Conservation (phyloP, 2,888 invertebrate genomes). For the Leptinotarsa haldemani region DNA sequence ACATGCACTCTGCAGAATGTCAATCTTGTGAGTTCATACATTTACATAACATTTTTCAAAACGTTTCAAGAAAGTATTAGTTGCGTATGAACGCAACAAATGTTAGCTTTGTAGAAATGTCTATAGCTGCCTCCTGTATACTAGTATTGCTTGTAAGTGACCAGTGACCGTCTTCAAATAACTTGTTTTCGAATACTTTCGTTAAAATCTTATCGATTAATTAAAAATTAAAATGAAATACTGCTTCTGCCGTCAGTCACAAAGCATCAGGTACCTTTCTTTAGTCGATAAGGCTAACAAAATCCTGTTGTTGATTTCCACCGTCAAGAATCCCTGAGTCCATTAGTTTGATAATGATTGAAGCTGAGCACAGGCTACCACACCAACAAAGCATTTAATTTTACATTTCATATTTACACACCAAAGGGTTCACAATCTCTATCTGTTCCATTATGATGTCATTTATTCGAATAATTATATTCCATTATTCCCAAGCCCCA, state of each 20-base stretch:
- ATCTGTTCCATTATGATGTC: constrained; percentile 7
- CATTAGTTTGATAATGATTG: background rate
- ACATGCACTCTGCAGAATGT: too few species aligned
- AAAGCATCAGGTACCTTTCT: background rate
- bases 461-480: background rate
- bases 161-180: too few species aligned
- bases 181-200: too few species aligned
- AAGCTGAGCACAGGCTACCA: background rate
- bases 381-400: background rate
- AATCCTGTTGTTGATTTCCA: background rate
- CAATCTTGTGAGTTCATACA: too few species aligned
- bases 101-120: too few species aligned
- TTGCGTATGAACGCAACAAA: too few species aligned
- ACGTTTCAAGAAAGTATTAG: too few species aligned
- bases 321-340: background rate
- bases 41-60: too few species aligned
- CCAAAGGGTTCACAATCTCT: background rate
- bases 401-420: background rate
- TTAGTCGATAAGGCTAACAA: background rate
- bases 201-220: too few species aligned
- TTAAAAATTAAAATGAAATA: background rate
- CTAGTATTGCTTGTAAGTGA: too few species aligned
- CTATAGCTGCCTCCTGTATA: too few species aligned
- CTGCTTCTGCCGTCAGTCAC: background rate
- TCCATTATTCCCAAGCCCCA: background rate